Evolutionary conservation across 2,797 vertebrate species (phyloP).

Genomic region (Ambastaia sidthimunki): DNA sequence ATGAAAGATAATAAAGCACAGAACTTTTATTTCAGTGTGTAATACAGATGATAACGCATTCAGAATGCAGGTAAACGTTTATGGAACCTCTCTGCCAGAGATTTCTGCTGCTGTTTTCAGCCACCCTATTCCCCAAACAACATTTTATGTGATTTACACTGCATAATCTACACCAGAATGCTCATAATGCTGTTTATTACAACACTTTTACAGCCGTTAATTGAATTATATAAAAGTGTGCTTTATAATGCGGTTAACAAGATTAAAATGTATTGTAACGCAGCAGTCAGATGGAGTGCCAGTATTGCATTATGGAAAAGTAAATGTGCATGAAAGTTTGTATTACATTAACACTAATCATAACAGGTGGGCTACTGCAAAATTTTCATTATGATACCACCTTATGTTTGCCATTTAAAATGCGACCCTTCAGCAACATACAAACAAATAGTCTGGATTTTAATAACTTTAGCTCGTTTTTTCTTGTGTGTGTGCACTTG

Average conservation of each 20-base stretch:
- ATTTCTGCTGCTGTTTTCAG: background rate
- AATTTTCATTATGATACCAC: background rate
- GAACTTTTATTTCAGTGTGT: background rate
- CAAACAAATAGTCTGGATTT: background rate
- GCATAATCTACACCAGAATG: background rate
- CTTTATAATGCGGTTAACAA: conserved; percentile 2
- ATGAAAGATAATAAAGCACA: conserved; percentile 11
- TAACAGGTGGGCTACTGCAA: background rate
- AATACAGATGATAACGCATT: background rate
- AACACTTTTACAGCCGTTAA: conserved; percentile 5
- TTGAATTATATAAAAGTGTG: conserved; percentile 15
- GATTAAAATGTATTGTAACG: conserved; percentile 6
- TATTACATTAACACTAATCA: conserved; percentile 1
- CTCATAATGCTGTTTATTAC: conserved; percentile 3
- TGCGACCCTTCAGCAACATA: background rate
- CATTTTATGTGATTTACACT: background rate
- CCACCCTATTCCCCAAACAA: background rate
- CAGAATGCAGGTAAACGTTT: background rate
- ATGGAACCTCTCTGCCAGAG: background rate
- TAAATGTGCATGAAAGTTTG: background rate
- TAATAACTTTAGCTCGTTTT: background rate
- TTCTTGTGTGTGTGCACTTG: conserved; percentile 29
- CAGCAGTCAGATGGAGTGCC: background rate
- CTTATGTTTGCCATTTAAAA: conserved; percentile 4
- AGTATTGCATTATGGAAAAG: background rate